Evolutionary conservation across 2,797 vertebrate species (phyloP).

Genomic region (Hephaestus fuliginosus): DNA sequence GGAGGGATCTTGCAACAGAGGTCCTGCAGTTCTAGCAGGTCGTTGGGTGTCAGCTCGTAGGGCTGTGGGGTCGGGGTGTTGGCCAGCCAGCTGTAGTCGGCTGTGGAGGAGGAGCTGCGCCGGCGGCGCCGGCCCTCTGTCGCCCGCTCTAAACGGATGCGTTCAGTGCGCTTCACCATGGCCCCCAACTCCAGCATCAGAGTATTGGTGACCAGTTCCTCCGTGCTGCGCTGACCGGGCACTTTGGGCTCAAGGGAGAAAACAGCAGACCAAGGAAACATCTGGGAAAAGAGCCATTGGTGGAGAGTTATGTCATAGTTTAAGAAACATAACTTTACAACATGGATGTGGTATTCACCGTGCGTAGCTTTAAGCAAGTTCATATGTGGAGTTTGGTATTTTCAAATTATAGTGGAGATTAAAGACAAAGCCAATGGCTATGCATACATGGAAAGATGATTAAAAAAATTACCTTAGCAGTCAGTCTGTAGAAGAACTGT

Average conservation of each 20-base stretch:
- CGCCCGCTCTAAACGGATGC: conserved; percentile 83
- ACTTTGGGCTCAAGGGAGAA: conserved; percentile 86
- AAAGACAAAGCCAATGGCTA: background rate
- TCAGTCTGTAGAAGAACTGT: background rate
- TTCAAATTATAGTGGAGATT: background rate
- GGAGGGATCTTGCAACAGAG: conserved; percentile 87
- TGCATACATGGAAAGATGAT: background rate
- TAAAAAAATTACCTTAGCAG: background rate
- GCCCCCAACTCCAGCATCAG: conserved; percentile 89
- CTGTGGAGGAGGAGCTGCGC: conserved; percentile 81
- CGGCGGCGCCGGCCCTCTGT: conserved; percentile 78
- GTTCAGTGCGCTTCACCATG: conserved; percentile 87
- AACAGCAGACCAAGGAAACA: conserved; percentile 88
- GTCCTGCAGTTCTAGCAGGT: conserved; percentile 87
- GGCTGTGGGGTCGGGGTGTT: conserved; percentile 72
- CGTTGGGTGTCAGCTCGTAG: conserved; percentile 84
- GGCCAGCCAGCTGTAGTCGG: conserved; percentile 89
- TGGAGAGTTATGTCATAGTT: background rate
- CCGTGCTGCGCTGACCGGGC: conserved; percentile 81
- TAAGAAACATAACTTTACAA: background rate
- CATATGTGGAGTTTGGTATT: background rate
- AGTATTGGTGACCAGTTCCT: conserved; percentile 88
- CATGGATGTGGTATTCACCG: background rate
- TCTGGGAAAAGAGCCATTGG: conserved; percentile 63
- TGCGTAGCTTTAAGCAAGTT: background rate